Evolutionary conservation across 2,797 vertebrate genomes (phyloP), one percentile per base, ranked within the genome.

Genomic region (Hapalemur alaotrensis): DNA sequence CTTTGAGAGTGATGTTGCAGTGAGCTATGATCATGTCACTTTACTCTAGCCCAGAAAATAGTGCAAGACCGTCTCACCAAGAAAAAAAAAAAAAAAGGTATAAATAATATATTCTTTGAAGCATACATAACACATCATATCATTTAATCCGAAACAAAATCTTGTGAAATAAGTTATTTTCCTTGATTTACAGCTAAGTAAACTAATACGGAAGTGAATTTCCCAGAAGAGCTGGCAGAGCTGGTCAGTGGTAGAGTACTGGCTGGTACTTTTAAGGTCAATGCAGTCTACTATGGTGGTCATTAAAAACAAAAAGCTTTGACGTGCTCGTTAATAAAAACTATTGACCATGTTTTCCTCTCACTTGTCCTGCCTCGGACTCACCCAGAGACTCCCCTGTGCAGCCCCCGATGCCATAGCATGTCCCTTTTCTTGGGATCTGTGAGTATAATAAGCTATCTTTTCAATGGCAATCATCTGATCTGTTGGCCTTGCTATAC

Each of bases 381-480:
- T 50, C 1, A 63, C 5, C 41, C 5, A 9, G 9, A 23, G 46
- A 6, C 20, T 48, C 81, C 12, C 2, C 8, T 4, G 8, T 52
- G 59, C n/a, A 7, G 3, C 4, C 1, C 22, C 4, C 1, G 14
- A 10, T n/a, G 9, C 14, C 10, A 6, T 43, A 2, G 12, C 32
- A 35, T 50, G 7, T 0, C 1, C 18, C 1, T 83, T 18, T 2
- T 43, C n/a, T 84, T 59, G 32, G 43, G 9, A 76, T 65, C 28
- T 89, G 67, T 57, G 52, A 80, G 4, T 48, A 50, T 20, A n/a
- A 11, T 2, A 50, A 52, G 25, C 6, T 38, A 48, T n/a, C 10
- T 80, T 82, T 78, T 28, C 35, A 84, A 25, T 54, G 18, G 28
- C 15, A 61, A 10, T 63, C 14, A 63, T 69, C 25, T 61, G 6